Evolutionary conservation across 2,113 vertebrate genomes (phyloP).

Genomic region (Megaptera novaeangliae): DNA sequence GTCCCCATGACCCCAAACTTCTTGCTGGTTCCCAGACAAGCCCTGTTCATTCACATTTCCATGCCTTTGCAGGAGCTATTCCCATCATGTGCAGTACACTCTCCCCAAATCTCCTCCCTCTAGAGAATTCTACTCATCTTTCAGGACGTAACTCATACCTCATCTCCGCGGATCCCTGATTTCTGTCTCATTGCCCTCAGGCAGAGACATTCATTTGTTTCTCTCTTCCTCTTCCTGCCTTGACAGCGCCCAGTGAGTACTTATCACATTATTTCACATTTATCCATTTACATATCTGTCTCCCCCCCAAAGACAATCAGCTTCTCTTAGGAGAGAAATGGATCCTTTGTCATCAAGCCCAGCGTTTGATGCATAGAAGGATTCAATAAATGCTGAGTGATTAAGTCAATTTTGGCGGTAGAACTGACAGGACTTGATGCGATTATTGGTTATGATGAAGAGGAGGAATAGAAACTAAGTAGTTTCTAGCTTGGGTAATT

Average conservation of each 20-base stretch:
- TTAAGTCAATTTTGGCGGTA: not conserved
- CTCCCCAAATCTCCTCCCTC: not conserved
- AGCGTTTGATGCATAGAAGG: not conserved
- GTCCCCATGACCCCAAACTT: not conserved
- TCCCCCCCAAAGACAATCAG: not conserved
- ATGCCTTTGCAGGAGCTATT: not conserved
- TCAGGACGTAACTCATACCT: not conserved
- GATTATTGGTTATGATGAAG: not conserved
- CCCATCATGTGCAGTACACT: not conserved
- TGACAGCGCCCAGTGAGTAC: not conserved
- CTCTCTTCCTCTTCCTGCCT: not conserved
- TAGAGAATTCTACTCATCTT: not conserved
- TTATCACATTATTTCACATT: not conserved
- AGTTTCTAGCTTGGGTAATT: not conserved
- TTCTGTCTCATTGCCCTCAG: not conserved
- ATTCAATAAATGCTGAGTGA: not conserved
- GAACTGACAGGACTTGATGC: not conserved
- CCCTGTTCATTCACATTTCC: not conserved
- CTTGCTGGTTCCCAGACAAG: not conserved
- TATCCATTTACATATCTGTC: not conserved
- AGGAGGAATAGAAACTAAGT: not conserved
- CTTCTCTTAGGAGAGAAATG: slow-evolving; percentile 19
- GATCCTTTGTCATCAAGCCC: not conserved
- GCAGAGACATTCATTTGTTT: not conserved
- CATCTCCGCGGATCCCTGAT: not conserved